Percentiles rank a stretch among this genome's conserved stretches.
Evolutionary conservation across 2,888 invertebrate genomes (phyloP).

Genomic region (Tetrapedia diversipes): DNA sequence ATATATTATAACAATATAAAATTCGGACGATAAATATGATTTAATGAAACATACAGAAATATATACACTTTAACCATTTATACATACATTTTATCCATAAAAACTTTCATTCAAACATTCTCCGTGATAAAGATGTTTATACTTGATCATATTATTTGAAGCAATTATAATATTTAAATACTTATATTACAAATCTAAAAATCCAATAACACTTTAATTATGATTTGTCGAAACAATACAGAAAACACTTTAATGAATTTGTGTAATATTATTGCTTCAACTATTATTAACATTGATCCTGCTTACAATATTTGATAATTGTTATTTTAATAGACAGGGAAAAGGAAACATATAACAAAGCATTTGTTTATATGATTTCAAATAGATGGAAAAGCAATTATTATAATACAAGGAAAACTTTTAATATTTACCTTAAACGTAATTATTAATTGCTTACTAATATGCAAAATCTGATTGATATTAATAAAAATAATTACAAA

Average conservation of each 20-base stretch:
- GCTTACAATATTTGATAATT: conserved; percentile 29
- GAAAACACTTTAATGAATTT: conserved; percentile 21
- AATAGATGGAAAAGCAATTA: neutral
- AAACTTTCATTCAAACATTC: conserved; percentile 54
- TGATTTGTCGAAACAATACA: conserved; percentile 28
- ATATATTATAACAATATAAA: neutral
- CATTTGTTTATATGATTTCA: neutral
- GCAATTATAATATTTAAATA: conserved; percentile 20
- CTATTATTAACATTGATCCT: conserved; percentile 8
- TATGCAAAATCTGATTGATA: neutral
- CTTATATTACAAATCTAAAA: conserved; percentile 19
- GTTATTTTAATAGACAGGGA: conserved; percentile 38
- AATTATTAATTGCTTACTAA: neutral
- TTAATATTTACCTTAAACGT: too few relatives aligned
- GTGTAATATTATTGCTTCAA: conserved; percentile 17
- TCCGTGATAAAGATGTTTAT: conserved; percentile 16
- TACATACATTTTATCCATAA: neutral
- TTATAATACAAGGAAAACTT: too few relatives aligned
- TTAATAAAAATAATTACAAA: neutral
- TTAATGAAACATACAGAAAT: neutral
- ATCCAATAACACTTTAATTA: conserved; percentile 3
- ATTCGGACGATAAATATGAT: neutral
- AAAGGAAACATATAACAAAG: conserved; percentile 43
- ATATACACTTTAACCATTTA: too few relatives aligned
- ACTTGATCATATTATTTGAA: conserved; percentile 16